These are phyloP conservation scores for Microplitis mediator DNA, from an alignment of 1,140 invertebrate genomes.

Conservation along the genomic window DNA sequence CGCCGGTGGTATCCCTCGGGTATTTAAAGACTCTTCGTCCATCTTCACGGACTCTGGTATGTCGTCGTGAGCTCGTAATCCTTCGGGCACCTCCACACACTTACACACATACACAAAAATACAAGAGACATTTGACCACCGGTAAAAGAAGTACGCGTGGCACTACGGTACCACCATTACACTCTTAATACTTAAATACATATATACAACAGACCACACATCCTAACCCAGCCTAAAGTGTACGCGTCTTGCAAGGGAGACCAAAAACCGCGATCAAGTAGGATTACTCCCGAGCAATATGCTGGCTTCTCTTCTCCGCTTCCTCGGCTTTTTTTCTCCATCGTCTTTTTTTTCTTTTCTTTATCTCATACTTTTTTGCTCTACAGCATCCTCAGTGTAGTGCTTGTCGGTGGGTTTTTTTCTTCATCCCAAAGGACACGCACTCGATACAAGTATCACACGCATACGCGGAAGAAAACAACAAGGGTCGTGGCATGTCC, in stretches of 20 bases:
- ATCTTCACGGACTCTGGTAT: slow-evolving; percentile 40
- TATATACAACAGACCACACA: slow-evolving; percentile 1
- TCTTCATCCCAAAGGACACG: not conserved
- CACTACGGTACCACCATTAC: not conserved
- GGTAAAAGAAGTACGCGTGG: too few relatives aligned
- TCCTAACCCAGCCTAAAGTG: too few relatives aligned
- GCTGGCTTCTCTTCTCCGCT: slow-evolving; percentile 40
- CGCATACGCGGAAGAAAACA: slow-evolving; percentile 13
- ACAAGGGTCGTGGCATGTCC: slow-evolving; percentile 15
- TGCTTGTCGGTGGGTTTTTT: too few relatives aligned
- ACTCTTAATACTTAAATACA: slow-evolving; percentile 1
- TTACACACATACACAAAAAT: slow-evolving; percentile 20
- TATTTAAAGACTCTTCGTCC: slow-evolving; percentile 60
- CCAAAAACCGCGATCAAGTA: slow-evolving; percentile 61
- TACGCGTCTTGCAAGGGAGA: slow-evolving; percentile 29
- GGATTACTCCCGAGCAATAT: slow-evolving; percentile 60
- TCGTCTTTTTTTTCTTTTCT: slow-evolving; percentile 26
- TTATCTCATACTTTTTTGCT: slow-evolving; percentile 20
- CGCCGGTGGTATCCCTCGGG: slow-evolving; percentile 42
- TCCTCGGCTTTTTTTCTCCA: slow-evolving; percentile 24
- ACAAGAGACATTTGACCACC: slow-evolving; percentile 2
- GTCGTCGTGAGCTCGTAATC: slow-evolving; percentile 49
- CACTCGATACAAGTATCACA: slow-evolving; percentile 14
- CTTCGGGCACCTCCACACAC: slow-evolving; percentile 49
- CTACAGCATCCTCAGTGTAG: not conserved